Base-by-base conservation (phyloP, 2,797 vertebrate species). In the Aselliscus stoliczkanus region DNA sequence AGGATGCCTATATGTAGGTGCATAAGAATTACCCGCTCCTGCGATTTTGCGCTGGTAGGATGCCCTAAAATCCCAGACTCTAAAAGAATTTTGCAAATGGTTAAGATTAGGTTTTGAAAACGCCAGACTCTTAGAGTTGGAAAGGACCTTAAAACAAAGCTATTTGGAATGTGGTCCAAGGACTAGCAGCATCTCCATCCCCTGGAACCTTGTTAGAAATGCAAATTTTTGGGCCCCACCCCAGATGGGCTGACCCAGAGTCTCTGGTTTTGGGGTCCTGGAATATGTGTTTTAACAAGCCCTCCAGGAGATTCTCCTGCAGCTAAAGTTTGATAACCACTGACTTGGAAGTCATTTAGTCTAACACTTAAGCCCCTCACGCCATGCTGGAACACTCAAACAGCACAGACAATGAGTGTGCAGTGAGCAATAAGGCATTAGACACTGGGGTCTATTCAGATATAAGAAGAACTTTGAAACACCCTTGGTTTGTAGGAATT, bases 171-270 rank as follows among this genome's bases (percentile, higher is more conserved):
- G 27, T 29, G 56, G 18, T 52, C 44, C n/a, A 11, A 39, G 62
- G 54, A 67, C 42, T 34, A 7, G 23, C 27, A 34, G 23, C n/a
- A 10, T 62, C 58, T 62, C 69, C 27, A 4, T 29, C 12, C 42
- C 56, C 58, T 58, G 80, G 11, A 21, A 23, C 31, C 20, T 58
- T 44, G n/a, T 60, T 92, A 75, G 56, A 90, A 88, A 90, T 37
- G 52, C 21, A 75, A 10, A 76, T 39, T 56, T 18, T 1, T 1
- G 11, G 7, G 11, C 5, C 37, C 21, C 14, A 2, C 4, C 10
- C 21, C 27, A 77, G 58, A 83, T 4, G 12, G 44, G 44, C 64
- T 21, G 69, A 86, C 18, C 17, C 50, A 42, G 44, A 42, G n/a
- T 83, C 69, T 67, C 82, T 62, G 39, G 15, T 62, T 12, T 5